Evolutionary conservation across 2,113 vertebrate species (phyloP).

Genomic region (cat (Felis catus)): F.catus_Fca126_mat1.0 CM031420.1:72866501-72867000

Average conservation of each 20-base stretch:
- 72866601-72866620: too few species aligned
- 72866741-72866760: not conserved
- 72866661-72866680: not conserved
- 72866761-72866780: not conserved
- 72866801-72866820: conserved; percentile 30
- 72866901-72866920: not conserved
- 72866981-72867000: not conserved
- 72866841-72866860: not conserved
- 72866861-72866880: not conserved
- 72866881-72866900: not conserved
- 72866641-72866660: too few species aligned
- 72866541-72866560: too few species aligned
- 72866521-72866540: too few species aligned
- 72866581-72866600: too few species aligned
- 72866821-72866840: not conserved
- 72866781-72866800: not conserved
- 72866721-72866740: not conserved
- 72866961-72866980: not conserved
- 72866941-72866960: not conserved
- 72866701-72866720: not conserved
- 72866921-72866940: not conserved
- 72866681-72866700: not conserved
- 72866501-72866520: too few species aligned
- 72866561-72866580: too few species aligned
- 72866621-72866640: too few species aligned